phyloP scores from a whole-genome alignment of 1,140 invertebrate species.

The Drosophila nasuta region DNA sequence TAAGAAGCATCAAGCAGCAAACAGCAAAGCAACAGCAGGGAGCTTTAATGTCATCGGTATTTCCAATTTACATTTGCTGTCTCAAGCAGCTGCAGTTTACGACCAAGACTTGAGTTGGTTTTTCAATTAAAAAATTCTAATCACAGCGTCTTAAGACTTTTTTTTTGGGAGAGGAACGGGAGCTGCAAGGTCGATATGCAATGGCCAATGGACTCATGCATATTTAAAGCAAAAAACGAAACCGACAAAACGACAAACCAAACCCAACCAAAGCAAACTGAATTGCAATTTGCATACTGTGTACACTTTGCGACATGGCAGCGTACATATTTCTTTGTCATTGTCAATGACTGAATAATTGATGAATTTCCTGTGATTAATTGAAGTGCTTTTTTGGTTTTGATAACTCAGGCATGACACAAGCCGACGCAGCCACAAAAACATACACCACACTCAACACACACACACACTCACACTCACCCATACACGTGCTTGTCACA shows the following conservation, averaged over 20 bases:
- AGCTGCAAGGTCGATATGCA: slow-evolving; percentile 50
- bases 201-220: slow-evolving; percentile 8
- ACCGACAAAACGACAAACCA: neutral
- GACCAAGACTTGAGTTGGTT: slow-evolving; percentile 13
- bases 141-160: slow-evolving; percentile 25
- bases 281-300: slow-evolving; percentile 26
- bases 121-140: slow-evolving; percentile 50
- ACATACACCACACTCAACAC: neutral
- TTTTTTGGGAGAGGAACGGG: slow-evolving; percentile 20
- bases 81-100: slow-evolving; percentile 63
- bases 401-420: slow-evolving; percentile 55
- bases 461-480: neutral
- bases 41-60: slow-evolving; percentile 37
- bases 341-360: slow-evolving; percentile 72
- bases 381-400: slow-evolving; percentile 63
- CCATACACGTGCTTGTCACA: neutral
- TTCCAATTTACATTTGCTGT: slow-evolving; percentile 51
- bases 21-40: neutral
- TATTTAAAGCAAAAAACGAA: slow-evolving; percentile 33
- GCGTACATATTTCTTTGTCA: slow-evolving; percentile 35
- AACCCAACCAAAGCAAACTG: neutral
- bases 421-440: neutral
- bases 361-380: slow-evolving; percentile 69
- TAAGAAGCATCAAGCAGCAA: slow-evolving; percentile 8
- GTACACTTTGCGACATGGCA: neutral